Evolutionary conservation across 92 coral and sea anemone species (phyloP).

Genomic region (Bergia puertoricense): DNA sequence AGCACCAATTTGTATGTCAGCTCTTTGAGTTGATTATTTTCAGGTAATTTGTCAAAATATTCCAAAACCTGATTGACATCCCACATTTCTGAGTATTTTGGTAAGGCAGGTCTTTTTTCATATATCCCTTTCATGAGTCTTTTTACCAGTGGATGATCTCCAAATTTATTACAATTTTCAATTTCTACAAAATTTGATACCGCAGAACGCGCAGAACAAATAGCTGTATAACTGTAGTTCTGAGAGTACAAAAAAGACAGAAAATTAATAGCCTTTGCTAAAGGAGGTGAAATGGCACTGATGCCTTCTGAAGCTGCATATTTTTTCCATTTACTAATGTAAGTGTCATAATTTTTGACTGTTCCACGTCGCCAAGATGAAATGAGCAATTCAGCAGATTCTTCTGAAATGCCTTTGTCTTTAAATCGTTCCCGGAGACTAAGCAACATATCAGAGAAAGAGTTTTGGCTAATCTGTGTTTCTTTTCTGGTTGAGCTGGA

Average conservation of each 20-base stretch:
- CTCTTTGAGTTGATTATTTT: slow-evolving; percentile 25
- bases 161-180: slow-evolving; percentile 43
- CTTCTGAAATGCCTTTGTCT: no score
- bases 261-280: slow-evolving; percentile 44
- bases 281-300: slow-evolving; percentile 44
- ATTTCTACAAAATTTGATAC: slow-evolving; percentile 41
- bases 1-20: slow-evolving; percentile 49
- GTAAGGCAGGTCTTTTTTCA: slow-evolving; percentile 55
- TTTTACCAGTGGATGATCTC: slow-evolving; percentile 53
- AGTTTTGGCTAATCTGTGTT: no score
- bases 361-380: neutral
- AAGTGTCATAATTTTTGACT: slow-evolving; percentile 3
- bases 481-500: no score
- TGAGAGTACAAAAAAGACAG: slow-evolving; percentile 41
- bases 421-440: no score
- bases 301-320: slow-evolving; percentile 39
- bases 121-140: slow-evolving; percentile 53
- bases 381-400: no score
- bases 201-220: slow-evolving; percentile 56
- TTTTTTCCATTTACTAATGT: slow-evolving; percentile 13
- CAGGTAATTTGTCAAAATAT: slow-evolving; percentile 41
- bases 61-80: slow-evolving; percentile 52
- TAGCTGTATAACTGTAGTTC: slow-evolving; percentile 41
- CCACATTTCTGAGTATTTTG: slow-evolving; percentile 50
- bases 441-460: no score